Percentiles rank a stretch among this genome's conserved stretches.
These are phyloP conservation scores for Lasioglossum albipes DNA, from an alignment of 1,140 invertebrate species.

Conservation along the genomic window DNA sequence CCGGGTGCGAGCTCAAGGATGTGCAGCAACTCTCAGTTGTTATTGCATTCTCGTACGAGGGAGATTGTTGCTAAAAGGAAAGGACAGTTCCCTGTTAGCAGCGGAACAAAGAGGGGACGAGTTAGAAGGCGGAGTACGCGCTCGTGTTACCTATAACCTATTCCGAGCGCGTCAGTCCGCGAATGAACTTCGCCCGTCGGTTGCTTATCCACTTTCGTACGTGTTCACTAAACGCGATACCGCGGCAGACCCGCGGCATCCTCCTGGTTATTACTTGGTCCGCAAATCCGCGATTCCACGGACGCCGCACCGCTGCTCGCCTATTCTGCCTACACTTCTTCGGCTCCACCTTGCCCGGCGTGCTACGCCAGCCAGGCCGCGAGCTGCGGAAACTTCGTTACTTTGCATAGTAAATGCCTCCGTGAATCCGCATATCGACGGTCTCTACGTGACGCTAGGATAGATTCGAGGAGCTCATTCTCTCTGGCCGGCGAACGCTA, in stretches of 20 bases:
- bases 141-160: constrained; percentile 72
- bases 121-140: constrained; percentile 45
- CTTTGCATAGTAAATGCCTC: constrained; percentile 44
- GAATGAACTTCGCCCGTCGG: constrained; percentile 71
- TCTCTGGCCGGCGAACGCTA: not conserved
- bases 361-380: constrained; percentile 14
- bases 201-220: constrained; percentile 78
- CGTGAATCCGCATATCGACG: constrained; percentile 21
- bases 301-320: constrained; percentile 25
- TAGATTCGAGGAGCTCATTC: constrained; percentile 9
- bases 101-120: constrained; percentile 6
- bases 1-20: constrained; percentile 46
- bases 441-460: constrained; percentile 23
- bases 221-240: constrained; percentile 73
- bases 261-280: constrained; percentile 72
- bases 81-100: not conserved
- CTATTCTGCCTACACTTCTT: constrained; percentile 33
- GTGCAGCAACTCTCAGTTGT: constrained; percentile 62
- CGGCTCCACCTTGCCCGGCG: not conserved
- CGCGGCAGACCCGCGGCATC: constrained; percentile 59
- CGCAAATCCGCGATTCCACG: constrained; percentile 56
- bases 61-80: not conserved
- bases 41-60: constrained; percentile 72
- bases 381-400: constrained; percentile 45
- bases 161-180: constrained; percentile 74